Conservation (phyloP, 2,888 invertebrate species). For the Limenitis camilla region DNA sequence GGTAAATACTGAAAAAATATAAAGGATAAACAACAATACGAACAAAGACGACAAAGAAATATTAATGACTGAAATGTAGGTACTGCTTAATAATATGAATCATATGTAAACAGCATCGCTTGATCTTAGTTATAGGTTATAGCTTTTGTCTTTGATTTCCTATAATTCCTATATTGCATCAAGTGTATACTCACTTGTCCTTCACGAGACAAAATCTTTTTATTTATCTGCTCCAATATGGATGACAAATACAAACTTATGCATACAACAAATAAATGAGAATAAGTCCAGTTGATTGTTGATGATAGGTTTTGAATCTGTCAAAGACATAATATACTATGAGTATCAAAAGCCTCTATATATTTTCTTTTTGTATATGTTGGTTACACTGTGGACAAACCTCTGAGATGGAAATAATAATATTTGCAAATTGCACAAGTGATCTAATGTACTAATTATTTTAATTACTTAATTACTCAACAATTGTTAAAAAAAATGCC, state of each 20-base stretch:
- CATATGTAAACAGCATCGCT: too few species aligned
- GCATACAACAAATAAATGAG: slow-evolving; percentile 79
- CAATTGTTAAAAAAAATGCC: too few species aligned
- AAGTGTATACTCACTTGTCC: slow-evolving; percentile 36
- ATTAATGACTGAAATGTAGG: background rate
- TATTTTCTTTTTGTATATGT: too few species aligned
- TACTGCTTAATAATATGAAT: background rate
- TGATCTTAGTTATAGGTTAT: too few species aligned
- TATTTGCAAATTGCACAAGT: too few species aligned
- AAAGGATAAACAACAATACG: too few species aligned
- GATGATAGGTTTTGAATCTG: slow-evolving; percentile 66
- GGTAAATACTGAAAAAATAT: slow-evolving; percentile 36
- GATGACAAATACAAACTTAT: slow-evolving; percentile 78
- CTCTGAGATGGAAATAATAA: too few species aligned
- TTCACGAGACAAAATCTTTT: slow-evolving; percentile 36
- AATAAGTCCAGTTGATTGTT: slow-evolving; percentile 80
- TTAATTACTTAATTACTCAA: too few species aligned
- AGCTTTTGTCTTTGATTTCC: background rate
- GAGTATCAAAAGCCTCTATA: too few species aligned
- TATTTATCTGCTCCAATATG: slow-evolving; percentile 76
- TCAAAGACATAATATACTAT: background rate
- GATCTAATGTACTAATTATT: too few species aligned
- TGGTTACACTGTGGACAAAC: too few species aligned
- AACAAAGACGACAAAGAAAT: too few species aligned
- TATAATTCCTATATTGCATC: background rate